These are phyloP conservation scores for Rhabditophanes sp. DNA, from an alignment of 2,888 invertebrate genomes.

Conservation along the genomic window DNA sequence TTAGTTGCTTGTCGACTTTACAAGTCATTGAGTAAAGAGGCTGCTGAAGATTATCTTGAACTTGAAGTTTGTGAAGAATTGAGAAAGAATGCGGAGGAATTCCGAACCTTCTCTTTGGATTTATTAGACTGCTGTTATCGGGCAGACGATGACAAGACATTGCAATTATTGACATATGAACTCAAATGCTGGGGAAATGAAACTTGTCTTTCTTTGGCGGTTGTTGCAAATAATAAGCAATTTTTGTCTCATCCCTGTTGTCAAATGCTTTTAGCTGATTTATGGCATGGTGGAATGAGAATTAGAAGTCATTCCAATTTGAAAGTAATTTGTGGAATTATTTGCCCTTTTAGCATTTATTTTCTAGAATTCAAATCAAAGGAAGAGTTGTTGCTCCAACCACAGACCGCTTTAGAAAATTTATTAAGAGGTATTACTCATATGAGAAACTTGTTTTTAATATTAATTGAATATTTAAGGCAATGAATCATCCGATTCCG, in stretches of 20 bases:
- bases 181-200: conserved; percentile 93
- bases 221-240: conserved; percentile 69
- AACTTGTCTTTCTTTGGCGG: conserved; percentile 87
- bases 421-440: too few relatives aligned
- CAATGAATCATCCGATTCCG: too few relatives aligned
- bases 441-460: too few relatives aligned
- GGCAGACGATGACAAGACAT: conserved; percentile 60
- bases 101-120: conserved; percentile 81
- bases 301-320: conserved; percentile 52
- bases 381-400: conserved; percentile 91
- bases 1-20: conserved; percentile 16
- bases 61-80: conserved; percentile 89
- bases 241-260: conserved; percentile 51
- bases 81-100: conserved; percentile 86
- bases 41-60: conserved; percentile 88
- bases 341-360: conserved; percentile 68
- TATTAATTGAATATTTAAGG: too few relatives aligned
- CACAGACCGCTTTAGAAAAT: conserved; percentile 56
- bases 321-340: conserved; percentile 63
- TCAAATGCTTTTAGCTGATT: conserved; percentile 79
- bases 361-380: conserved; percentile 87
- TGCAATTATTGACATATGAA: conserved; percentile 70
- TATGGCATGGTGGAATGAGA: conserved; percentile 82
- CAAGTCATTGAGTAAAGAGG: conserved; percentile 71
- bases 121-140: conserved; percentile 85